Evolutionary conservation across 2,797 vertebrate species (phyloP).

Genomic region (Myotis pilosus): DNA sequence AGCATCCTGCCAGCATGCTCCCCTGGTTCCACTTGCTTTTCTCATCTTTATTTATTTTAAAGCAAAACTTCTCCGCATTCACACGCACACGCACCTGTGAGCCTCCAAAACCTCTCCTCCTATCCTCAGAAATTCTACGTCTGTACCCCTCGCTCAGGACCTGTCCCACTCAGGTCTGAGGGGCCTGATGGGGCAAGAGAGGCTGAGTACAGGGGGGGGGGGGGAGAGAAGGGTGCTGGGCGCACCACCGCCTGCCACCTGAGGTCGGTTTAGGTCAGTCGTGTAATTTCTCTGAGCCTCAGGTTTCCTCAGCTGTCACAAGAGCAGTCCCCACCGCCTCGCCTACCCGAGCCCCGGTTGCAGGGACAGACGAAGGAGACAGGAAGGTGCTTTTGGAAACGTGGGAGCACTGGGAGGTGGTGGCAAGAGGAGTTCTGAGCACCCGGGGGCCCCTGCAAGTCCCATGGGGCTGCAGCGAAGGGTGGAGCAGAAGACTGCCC

Average conservation of each 20-base stretch:
- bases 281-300: slow-evolving; percentile 32
- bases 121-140: not conserved
- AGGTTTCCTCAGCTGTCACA: slow-evolving; percentile 47
- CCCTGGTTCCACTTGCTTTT: slow-evolving; percentile 49
- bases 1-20: no score
- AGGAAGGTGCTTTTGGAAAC: slow-evolving; percentile 77
- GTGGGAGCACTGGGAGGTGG: slow-evolving; percentile 73
- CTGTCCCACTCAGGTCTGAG: slow-evolving; percentile 69
- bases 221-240: not conserved
- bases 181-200: not conserved
- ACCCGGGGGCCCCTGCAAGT: slow-evolving; percentile 30
- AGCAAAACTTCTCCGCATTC: slow-evolving; percentile 19
- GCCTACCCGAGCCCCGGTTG: slow-evolving; percentile 57
- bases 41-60: slow-evolving; percentile 41
- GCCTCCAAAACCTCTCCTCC: slow-evolving; percentile 5
- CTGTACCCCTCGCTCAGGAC: not conserved
- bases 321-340: slow-evolving; percentile 50
- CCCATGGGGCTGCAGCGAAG: slow-evolving; percentile 45
- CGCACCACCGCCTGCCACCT: not conserved
- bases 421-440: slow-evolving; percentile 62
- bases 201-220: not conserved
- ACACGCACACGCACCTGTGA: not conserved
- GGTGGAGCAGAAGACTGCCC: not conserved
- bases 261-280: not conserved
- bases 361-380: slow-evolving; percentile 60